Base-by-base conservation (phyloP, 2,888 invertebrate genomes). In the Silvanus unidentatus region DNA sequence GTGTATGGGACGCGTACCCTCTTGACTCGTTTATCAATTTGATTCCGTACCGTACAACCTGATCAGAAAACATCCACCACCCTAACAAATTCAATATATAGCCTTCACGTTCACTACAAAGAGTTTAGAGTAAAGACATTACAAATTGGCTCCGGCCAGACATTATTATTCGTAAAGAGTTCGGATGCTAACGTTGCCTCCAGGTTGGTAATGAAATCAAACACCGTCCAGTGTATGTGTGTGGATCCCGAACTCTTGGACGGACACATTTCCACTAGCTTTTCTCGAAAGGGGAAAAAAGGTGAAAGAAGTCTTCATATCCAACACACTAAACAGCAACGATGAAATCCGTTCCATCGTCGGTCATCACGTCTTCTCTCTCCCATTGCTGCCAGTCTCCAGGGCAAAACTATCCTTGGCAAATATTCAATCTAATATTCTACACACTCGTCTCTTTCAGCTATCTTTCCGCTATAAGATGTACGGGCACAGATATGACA, bases 401-500 rank as follows among this genome's bases (percentile, higher is more conserved):
- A 30, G 48, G 48, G 52, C 39, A 50, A 43, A 42, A 50, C 45
- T 48, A 43, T 22, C 22, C 22, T 12, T 38, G 30, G 30, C 45
- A 45, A 52, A 50, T 50, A 48, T 50, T 50, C 49, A 50, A 51
- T 51, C 48, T 51, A 49, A 50, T 45, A 49, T 48, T 50, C 52
- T 39, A 29, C 37, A 37, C 37, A 15, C 37, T 13, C 37, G 14
- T 15, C 37, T 35, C 11, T 16, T 11, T 22, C 22, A 22, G 22
- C 22, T 22, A 22, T 22, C n/a, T 37, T 37, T 37, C 15, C 6
- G 37, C 37, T 37, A 11, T 9, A 8, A 35, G 35, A 35, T 35
- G 11, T 35, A 12, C 35, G 35, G 35, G n/a, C n/a, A n/a, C n/a
- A n/a, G 6, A 10, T 8, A 28, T 28, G n/a, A n/a, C n/a, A n/a